Evolutionary conservation across 2,797 vertebrate species (phyloP).

Genomic region (Lerista edwardsae): DNA sequence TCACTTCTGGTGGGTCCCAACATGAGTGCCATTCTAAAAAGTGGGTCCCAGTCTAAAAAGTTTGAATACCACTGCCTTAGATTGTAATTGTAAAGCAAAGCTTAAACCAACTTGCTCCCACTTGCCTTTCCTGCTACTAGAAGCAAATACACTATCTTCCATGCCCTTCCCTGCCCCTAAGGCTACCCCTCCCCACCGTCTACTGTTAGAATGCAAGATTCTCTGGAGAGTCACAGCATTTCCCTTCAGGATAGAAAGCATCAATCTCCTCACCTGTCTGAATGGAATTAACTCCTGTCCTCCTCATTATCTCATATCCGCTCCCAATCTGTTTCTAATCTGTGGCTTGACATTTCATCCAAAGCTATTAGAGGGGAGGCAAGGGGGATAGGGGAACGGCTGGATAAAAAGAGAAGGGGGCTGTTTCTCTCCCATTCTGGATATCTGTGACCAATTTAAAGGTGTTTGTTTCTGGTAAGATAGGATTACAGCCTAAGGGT

Average conservation of each 20-base stretch:
- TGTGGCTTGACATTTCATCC: slow-evolving; percentile 83
- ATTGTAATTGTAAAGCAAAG: too few species aligned
- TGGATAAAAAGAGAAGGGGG: not conserved
- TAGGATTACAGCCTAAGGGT: too few species aligned
- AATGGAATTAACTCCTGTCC: slow-evolving; percentile 81
- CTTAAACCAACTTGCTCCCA: not conserved
- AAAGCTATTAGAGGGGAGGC: slow-evolving; percentile 26
- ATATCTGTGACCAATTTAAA: not conserved
- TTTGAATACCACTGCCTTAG: too few species aligned
- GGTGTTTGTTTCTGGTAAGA: too few species aligned
- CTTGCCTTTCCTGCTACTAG: not conserved
- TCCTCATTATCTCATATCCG: slow-evolving; percentile 82
- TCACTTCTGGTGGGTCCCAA: too few species aligned
- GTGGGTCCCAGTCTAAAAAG: too few species aligned
- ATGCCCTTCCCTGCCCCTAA: too few species aligned
- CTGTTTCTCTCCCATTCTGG: not conserved
- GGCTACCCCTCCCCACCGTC: not conserved
- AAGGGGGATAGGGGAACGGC: too few species aligned
- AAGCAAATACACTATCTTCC: too few species aligned
- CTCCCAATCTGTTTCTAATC: slow-evolving; percentile 83
- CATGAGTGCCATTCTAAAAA: too few species aligned
- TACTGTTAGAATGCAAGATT: not conserved
- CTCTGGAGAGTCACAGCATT: not conserved
- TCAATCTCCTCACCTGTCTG: slow-evolving; percentile 40
- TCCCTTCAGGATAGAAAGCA: slow-evolving; percentile 67